Evolutionary conservation across 2,797 vertebrate genomes (phyloP), one percentile per base, ranked within the genome.

Genomic region (Cacajao melanocephalus): DNA sequence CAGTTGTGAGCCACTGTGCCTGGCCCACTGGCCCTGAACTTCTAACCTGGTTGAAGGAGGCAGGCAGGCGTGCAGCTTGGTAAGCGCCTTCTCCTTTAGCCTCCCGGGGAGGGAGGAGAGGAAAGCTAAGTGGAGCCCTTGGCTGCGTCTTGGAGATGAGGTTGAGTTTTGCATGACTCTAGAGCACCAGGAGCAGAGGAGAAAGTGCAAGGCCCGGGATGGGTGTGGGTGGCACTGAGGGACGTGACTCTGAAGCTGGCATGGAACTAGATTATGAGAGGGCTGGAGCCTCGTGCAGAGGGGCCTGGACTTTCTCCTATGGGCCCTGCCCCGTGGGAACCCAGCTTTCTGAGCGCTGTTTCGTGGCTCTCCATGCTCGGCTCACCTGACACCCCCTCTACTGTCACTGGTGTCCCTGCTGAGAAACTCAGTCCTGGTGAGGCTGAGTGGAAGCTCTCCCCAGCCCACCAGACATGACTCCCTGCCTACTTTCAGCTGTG

Each of bases 41-140:
- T 78, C 48, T n/a, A 7, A 26, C 52, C 39, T 10, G 12, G 41
- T 5, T 13, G 0, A 50, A 41, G 57, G 67, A 52, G 79, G 11
- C 10, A 5, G 19, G 20, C 7, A 33, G 41, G 33, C 14, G 7
- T 33, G 70, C 7, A 19, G 15, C 46, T 6, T 41, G 7, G 36
- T 24, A 22, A 73, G 26, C 3, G 36, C 67, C 52, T 19, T 41
- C 36, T 55, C 61, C 61, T 30, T 3, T 15, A 12, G 72, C 50
- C 7, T 72, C 39, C 12, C 6, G 0, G n/a, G 46, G 26, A 30
- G 50, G 0, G 4, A 26, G 64, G 26, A 17, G 17, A 26, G 9
- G 46, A 26, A 55, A 52, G 83, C 73, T n/a, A 28, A 78, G 64
- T 36, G 73, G 28, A 11, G 46, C 28, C 73, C 50, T 36, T 4